Percentiles rank a stretch among this genome's conserved stretches.
phyloP scores from a whole-genome alignment of 2,113 vertebrate genomes.

The Garra rufa region DNA sequence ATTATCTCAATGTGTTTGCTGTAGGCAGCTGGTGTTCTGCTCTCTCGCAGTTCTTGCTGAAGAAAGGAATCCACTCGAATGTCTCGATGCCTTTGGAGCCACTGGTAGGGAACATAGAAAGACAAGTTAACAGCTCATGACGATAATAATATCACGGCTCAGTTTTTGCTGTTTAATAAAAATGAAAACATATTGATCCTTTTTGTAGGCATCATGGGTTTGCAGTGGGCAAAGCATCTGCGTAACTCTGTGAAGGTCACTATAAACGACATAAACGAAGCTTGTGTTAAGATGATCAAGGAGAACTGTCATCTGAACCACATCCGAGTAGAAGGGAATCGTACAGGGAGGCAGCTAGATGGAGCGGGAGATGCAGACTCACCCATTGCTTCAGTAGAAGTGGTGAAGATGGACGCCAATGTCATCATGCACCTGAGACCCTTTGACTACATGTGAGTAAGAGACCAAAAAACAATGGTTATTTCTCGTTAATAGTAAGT shows the following conservation, averaged over 20 bases:
- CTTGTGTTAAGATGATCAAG: slow-evolving; percentile 89
- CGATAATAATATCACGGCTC: background rate
- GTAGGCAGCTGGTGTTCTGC: slow-evolving; percentile 93
- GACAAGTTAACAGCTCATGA: background rate
- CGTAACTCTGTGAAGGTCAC: slow-evolving; percentile 87
- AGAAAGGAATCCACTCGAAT: slow-evolving; percentile 89
- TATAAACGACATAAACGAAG: slow-evolving; percentile 92
- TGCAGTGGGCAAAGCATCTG: slow-evolving; percentile 97
- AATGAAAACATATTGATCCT: background rate
- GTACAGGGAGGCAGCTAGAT: slow-evolving; percentile 70
- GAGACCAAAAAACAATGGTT: background rate
- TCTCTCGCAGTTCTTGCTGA: slow-evolving; percentile 86
- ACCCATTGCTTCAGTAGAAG: slow-evolving; percentile 82
- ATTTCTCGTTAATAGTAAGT: background rate
- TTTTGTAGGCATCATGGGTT: slow-evolving; percentile 91
- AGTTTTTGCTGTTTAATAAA: background rate
- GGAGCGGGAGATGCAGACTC: slow-evolving; percentile 62
- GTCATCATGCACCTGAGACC: slow-evolving; percentile 94
- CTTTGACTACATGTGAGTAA: slow-evolving; percentile 96
- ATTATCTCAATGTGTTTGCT: slow-evolving; percentile 56
- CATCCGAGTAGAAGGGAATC: slow-evolving; percentile 79
- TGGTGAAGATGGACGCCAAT: slow-evolving; percentile 96
- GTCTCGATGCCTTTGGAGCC: slow-evolving; percentile 96
- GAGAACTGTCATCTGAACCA: slow-evolving; percentile 95
- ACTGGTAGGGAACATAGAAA: slow-evolving; percentile 80